Base-by-base conservation (phyloP, 64 coral and sea anemone species). In the Montipora foliosa region DNA sequence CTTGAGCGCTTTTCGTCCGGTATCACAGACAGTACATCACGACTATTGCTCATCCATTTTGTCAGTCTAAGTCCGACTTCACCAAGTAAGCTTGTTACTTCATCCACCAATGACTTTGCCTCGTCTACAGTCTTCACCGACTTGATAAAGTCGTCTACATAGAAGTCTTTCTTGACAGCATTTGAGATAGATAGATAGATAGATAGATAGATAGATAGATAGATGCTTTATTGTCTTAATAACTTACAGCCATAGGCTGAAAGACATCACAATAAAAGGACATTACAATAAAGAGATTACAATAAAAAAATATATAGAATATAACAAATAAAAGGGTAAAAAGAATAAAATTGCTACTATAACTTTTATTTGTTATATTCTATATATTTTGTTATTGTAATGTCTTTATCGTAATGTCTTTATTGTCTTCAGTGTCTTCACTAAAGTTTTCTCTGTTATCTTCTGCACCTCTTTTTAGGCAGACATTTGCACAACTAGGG, bases 101-200 rank as follows among this genome's bases (percentile, higher is more conserved):
- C 52, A 55, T 45, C 12, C 7, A 81, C 47, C 25, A 88, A 44
- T 22, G 10, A 3, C 20, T 2, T 77, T 25, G 70, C 81, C 5
- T 29, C 45, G 1, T 87, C 55, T 5, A 37, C 77, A 20, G 52
- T 92, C 19, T 55, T 46, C 14, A 95, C 75, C 1, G 94, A 88
- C 64, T 95, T 95, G 24, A 89, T 8, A 2, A 78, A 25, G 15
- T 95, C 94, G 11, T 92, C 94, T 8, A 96, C 85, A 48, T 96
- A 95, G 76, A 92, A 92, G 20, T 85, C 71, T 29, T 58, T 79
- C 1, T 82, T 2, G 14, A 96, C 91, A 20, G 89, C 88, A 74
- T 49, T 59, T 10, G 93, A 29, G 29, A 29, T 29, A 29, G 29
- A 29, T 29, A 29, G 29, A 29, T 29, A 29, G 29, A 29, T 29